A percentile compares a stretch with the other conserved stretches of the same genome.
phyloP scores from a whole-genome alignment of 2,797 vertebrate genomes.

The Todus mexicanus region DNA sequence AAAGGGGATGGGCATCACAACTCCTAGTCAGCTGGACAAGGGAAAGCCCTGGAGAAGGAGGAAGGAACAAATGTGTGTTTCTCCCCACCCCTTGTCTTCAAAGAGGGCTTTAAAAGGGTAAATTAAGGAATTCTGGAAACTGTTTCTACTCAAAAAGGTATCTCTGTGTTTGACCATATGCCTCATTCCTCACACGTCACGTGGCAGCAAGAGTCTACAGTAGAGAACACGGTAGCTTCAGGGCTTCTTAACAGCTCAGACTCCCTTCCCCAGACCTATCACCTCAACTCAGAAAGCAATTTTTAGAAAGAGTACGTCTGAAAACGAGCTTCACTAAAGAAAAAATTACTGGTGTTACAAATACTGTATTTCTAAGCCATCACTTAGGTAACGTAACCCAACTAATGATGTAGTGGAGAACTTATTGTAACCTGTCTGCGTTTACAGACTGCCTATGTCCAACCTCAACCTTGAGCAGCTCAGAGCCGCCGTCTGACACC shows the following conservation, averaged over 20 bases:
- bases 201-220: neutral
- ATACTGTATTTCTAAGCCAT: neutral
- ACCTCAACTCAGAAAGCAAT: neutral
- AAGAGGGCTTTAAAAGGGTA: neutral
- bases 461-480: neutral
- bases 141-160: neutral
- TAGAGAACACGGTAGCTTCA: neutral
- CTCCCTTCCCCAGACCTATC: neutral
- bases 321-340: neutral
- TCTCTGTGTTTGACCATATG: neutral
- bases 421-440: neutral
- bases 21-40: neutral
- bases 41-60: neutral
- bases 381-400: neutral
- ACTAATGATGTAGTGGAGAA: neutral
- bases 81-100: too few relatives aligned
- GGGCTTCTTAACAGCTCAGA: neutral
- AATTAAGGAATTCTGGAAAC: neutral
- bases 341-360: neutral
- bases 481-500: neutral
- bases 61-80: neutral
- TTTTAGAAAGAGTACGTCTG: neutral
- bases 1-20: neutral
- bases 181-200: neutral
- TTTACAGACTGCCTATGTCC: neutral